Evolutionary conservation across 1,140 invertebrate genomes (phyloP).

Genomic region (Drosophila gunungcola): DNA sequence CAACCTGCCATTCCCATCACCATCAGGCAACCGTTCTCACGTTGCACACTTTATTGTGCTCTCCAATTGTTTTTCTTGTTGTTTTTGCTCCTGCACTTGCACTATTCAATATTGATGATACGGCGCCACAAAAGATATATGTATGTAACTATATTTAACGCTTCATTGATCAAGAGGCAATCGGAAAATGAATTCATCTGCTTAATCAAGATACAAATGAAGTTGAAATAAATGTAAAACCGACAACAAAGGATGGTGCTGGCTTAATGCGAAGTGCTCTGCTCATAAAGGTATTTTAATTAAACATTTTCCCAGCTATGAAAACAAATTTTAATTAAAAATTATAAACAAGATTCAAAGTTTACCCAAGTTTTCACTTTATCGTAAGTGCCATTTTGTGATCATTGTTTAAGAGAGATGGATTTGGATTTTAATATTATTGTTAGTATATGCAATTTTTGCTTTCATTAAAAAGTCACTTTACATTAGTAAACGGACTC

Average conservation of each 20-base stretch:
- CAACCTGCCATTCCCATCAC: constrained; percentile 25
- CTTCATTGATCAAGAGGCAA: constrained; percentile 57
- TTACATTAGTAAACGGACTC: too few species aligned
- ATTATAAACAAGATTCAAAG: too few species aligned
- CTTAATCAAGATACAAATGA: constrained; percentile 47
- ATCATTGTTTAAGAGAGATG: too few species aligned
- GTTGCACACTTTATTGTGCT: constrained; percentile 55
- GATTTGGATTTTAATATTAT: too few species aligned
- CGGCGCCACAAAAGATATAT: constrained; percentile 46
- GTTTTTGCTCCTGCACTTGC: constrained; percentile 25
- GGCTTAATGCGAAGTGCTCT: constrained; percentile 13
- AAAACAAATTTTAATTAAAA: too few species aligned
- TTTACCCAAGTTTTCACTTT: too few species aligned
- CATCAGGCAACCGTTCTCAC: constrained; percentile 36
- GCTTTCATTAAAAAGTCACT: too few species aligned
- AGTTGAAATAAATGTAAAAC: constrained; percentile 28
- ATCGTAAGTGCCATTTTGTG: too few species aligned
- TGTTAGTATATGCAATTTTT: too few species aligned
- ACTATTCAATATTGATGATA: constrained; percentile 55
- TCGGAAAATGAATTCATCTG: constrained; percentile 46
- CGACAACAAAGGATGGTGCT: constrained; percentile 18
- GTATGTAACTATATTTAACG: constrained; percentile 47
- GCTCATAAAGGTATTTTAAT: too few species aligned
- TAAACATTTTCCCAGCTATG: neutral
- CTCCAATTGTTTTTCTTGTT: constrained; percentile 47